These are phyloP conservation scores for Acrobeloides nanus DNA, from an alignment of 2,888 invertebrate genomes.

Conservation along the genomic window DNA sequence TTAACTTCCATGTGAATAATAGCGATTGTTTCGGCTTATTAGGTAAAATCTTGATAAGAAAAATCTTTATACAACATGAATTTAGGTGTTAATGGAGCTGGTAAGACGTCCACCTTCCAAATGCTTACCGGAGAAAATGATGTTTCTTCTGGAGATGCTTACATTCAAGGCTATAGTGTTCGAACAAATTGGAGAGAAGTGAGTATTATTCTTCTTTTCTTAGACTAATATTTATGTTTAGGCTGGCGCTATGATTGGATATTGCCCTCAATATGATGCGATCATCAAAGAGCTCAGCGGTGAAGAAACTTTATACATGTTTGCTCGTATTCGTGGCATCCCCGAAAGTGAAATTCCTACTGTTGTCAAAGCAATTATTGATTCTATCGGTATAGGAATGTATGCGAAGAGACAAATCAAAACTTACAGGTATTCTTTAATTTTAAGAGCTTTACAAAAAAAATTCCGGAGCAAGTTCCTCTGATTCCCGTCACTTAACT, in stretches of 20 bases:
- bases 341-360: slow-evolving; percentile 35
- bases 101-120: slow-evolving; percentile 48
- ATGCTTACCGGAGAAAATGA: slow-evolving; percentile 41
- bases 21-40: slow-evolving; percentile 41
- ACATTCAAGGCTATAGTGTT: slow-evolving; percentile 37
- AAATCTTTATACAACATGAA: slow-evolving; percentile 1
- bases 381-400: slow-evolving; percentile 22
- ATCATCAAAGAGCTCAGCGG: slow-evolving; percentile 67
- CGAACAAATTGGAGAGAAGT: slow-evolving; percentile 36
- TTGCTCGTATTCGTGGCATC: slow-evolving; percentile 65
- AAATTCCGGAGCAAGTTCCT: too few species aligned
- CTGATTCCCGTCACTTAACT: too few species aligned
- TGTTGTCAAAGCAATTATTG: slow-evolving; percentile 21
- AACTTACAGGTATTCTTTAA: slow-evolving; percentile 28
- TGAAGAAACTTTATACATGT: slow-evolving; percentile 64
- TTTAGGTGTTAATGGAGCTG: slow-evolving; percentile 47
- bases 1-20: slow-evolving; percentile 39
- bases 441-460: too few species aligned
- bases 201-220: slow-evolving; percentile 2
- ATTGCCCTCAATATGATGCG: slow-evolving; percentile 72
- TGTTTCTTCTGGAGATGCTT: slow-evolving; percentile 38
- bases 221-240: background rate
- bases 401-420: slow-evolving; percentile 26
- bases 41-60: slow-evolving; percentile 22
- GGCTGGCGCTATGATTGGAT: slow-evolving; percentile 57